Conservation (phyloP, 2,888 invertebrate species). For the Tinea pellionella region DNA sequence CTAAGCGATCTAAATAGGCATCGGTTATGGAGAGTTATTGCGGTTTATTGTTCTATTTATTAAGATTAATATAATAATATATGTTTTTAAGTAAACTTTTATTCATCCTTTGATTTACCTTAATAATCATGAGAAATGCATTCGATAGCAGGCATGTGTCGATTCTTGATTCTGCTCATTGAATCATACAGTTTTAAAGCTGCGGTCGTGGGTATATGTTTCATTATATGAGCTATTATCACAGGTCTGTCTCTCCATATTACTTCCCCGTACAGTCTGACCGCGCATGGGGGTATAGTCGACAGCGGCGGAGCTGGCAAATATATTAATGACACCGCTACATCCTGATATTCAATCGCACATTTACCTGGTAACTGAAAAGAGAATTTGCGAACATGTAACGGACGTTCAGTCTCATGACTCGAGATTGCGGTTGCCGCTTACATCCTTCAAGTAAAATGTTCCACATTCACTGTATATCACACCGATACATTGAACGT, state of each 20-base stretch:
- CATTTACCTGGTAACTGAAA: neutral
- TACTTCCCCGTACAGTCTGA: conserved; percentile 48
- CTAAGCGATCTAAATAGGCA: too few species aligned
- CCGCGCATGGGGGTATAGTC: conserved; percentile 36
- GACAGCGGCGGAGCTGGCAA: conserved; percentile 29
- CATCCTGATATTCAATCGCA: neutral
- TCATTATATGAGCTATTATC: conserved; percentile 39
- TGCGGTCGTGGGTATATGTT: conserved; percentile 27
- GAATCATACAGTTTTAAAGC: conserved; percentile 31
- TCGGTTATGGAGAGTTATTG: conserved; percentile 49
- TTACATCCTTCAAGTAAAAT: conserved; percentile 39
- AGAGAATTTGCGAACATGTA: neutral
- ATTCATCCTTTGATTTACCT: neutral
- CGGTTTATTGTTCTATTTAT: neutral
- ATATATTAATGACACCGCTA: conserved; percentile 37
- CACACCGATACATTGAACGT: conserved; percentile 44
- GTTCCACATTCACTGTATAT: conserved; percentile 38
- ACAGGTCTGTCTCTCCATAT: conserved; percentile 44
- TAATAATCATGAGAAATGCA: neutral
- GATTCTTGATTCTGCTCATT: conserved; percentile 23
- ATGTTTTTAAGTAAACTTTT: neutral
- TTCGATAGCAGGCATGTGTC: conserved; percentile 24
- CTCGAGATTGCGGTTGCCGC: neutral
- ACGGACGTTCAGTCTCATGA: too few species aligned
- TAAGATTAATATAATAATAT: conserved; percentile 15